Evolutionary conservation across 2,797 vertebrate species (phyloP), one percentile per base, ranked within the genome.

Genomic region (Psittacula echo): DNA sequence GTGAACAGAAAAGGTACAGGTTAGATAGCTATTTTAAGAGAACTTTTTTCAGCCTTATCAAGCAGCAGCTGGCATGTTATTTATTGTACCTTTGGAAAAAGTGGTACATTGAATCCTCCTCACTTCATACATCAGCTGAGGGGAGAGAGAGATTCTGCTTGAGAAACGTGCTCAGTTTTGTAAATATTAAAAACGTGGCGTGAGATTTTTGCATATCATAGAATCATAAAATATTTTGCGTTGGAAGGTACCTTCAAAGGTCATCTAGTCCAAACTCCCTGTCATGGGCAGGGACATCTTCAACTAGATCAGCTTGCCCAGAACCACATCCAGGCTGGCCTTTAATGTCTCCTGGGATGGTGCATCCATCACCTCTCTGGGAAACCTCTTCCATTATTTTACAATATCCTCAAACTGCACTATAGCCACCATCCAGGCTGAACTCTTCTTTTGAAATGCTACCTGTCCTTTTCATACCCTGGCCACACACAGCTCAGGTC

Each of bases 11-110:
- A 95, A 90, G 88, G 70, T 48, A 29, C 37, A 72, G 78, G 61
- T 67, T 93, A 94, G 88, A 70, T 78, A 94, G 94, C 90, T 94
- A 86, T 94, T 95, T 94, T 95, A 94, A 41, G 14, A 73, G 5
- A 47, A 30, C 3, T 30, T 87, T 80, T 91, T 83, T 47, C 30
- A 83, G 17, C 8, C 47, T 95, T 94, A 85, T 91, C 75, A 72
- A 78, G 45, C 26, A 70, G 81, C 41, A 51, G 9, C n/a, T 42
- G 41, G 30, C 32, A 75, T 75, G 89, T 85, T 90, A 95, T 87
- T 95, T 90, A 91, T 85, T 83, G 29, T 58, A 78, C 5, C 0
- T 71, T 82, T 67, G 23, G 42, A 79, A 91, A 86, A 87, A 64
- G 18, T 48, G 30, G 9, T 44, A 78, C 10, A 10, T 51, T 0